A percentile compares a stretch with the other conserved stretches of the same genome.
Conservation (phyloP, 2,797 vertebrate genomes). For the Sebastes baramenuke region DNA sequence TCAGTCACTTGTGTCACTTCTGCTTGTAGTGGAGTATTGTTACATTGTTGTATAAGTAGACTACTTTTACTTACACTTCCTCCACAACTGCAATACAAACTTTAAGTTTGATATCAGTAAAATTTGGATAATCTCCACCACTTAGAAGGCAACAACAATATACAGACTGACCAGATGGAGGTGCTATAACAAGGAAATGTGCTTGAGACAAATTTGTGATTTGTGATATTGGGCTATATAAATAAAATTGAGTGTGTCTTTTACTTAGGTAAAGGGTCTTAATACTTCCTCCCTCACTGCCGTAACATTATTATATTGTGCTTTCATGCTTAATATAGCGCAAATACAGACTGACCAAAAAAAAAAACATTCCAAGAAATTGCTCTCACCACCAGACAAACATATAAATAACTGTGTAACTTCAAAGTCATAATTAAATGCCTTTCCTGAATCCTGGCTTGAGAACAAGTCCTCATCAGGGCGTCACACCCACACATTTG, state of each 20-base stretch:
- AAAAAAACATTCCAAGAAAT: not conserved
- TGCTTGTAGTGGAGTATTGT: not conserved
- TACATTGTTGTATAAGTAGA: not conserved
- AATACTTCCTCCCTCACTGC: not conserved
- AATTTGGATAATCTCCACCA: not conserved
- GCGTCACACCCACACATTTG: conserved; percentile 9
- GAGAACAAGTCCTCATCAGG: not conserved
- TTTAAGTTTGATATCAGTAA: not conserved
- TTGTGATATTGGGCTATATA: not conserved
- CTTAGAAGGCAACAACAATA: not conserved
- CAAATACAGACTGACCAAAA: not conserved
- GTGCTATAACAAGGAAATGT: not conserved
- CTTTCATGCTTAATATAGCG: no score
- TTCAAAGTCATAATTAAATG: not conserved
- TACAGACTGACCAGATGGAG: not conserved
- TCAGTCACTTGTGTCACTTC: not conserved
- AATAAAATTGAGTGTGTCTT: not conserved
- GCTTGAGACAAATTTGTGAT: not conserved
- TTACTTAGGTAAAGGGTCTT: not conserved
- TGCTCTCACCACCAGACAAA: not conserved
- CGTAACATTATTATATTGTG: no score
- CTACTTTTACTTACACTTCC: not conserved
- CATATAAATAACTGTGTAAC: not conserved
- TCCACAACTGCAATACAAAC: no score
- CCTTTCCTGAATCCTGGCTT: not conserved